phyloP scores from a whole-genome alignment of 2,888 invertebrate genomes.

The Dryobota labecula region DNA sequence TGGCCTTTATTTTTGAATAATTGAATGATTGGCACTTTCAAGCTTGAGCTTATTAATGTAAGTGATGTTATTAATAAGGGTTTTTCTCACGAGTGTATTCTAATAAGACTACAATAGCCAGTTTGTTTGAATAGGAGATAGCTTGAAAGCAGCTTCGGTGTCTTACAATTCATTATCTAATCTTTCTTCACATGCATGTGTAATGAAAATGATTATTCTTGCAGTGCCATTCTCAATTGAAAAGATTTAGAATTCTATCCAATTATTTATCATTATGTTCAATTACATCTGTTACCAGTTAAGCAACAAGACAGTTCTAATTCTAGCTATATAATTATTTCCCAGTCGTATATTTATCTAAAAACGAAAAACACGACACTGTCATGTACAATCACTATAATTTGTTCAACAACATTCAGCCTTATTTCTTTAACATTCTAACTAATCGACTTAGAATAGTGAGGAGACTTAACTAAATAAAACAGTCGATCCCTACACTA shows the following conservation, averaged over 20 bases:
- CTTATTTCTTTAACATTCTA: slow-evolving; percentile 45
- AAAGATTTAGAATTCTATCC: slow-evolving; percentile 13
- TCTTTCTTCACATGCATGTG: slow-evolving; percentile 5
- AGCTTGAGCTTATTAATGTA: slow-evolving; percentile 42
- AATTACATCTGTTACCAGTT: slow-evolving; percentile 37
- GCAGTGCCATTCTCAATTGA: slow-evolving; percentile 23
- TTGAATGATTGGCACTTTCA: slow-evolving; percentile 64
- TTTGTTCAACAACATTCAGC: slow-evolving; percentile 45
- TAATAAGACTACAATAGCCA: slow-evolving; percentile 44
- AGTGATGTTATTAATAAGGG: slow-evolving; percentile 51
- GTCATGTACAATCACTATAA: slow-evolving; percentile 53
- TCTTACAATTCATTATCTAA: slow-evolving; percentile 14
- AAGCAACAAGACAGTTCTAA: slow-evolving; percentile 33
- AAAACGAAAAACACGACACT: slow-evolving; percentile 45
- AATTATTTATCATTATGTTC: slow-evolving; percentile 44
- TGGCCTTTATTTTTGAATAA: slow-evolving; percentile 60
- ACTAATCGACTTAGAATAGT: slow-evolving; percentile 55
- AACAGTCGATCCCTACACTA: slow-evolving; percentile 72
- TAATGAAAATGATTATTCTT: slow-evolving; percentile 6
- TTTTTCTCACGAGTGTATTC: slow-evolving; percentile 54
- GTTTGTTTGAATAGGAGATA: slow-evolving; percentile 44
- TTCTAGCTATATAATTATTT: slow-evolving; percentile 27
- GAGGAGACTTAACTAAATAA: slow-evolving; percentile 62
- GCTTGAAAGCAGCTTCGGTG: slow-evolving; percentile 9
- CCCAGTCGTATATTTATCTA: slow-evolving; percentile 15